Evolutionary conservation across 2,888 invertebrate genomes (phyloP), one percentile per base, ranked within the genome.

Genomic region (Epsilonema sp.): DNA sequence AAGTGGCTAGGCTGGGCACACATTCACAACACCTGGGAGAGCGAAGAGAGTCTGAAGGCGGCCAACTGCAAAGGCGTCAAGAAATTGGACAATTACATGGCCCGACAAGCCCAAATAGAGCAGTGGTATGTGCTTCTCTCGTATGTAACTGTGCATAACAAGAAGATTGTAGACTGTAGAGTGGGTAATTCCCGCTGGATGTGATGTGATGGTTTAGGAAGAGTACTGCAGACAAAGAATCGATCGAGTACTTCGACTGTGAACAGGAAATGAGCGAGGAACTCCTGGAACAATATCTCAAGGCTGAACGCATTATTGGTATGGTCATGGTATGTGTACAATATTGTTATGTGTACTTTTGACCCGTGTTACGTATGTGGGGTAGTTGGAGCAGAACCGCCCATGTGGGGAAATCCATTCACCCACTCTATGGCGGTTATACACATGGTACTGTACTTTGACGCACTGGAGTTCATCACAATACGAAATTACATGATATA

Each of bases 1-100:
- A 97, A 97, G 72, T 94, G 92, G 60, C 89, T 89, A 67, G 84
- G 83, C 52, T 94, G 92, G 92, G 86, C 94, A 19, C 85, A 97
- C 67, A 83, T 97, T 56, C 97, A 97, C 70, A 94, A 92, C 65
- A 97, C 97, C 1, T 97, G 92, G 92, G 97, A 97, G 67, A 85
- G 86, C 0, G 83, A 86, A 62, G 75, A 74, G 48, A 78, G 84
- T 31, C 71, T 97, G 26, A 77, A 78, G 59, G 82, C 64, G 26
- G 65, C 65, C 56, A 84, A 75, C 70, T 78, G 78, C n/a, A 92
- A 90, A 68, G 94, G 94, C 21, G 67, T 90, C 56, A 97, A 94
- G 67, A 94, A 90, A 66, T 70, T 97, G 58, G 92, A 94, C 65
- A 70, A 70, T 53, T 94, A 78, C 66, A 79, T 85, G 19, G 90